Base-by-base conservation (phyloP, 2,888 invertebrate genomes). In the Pterostichus niger region DNA sequence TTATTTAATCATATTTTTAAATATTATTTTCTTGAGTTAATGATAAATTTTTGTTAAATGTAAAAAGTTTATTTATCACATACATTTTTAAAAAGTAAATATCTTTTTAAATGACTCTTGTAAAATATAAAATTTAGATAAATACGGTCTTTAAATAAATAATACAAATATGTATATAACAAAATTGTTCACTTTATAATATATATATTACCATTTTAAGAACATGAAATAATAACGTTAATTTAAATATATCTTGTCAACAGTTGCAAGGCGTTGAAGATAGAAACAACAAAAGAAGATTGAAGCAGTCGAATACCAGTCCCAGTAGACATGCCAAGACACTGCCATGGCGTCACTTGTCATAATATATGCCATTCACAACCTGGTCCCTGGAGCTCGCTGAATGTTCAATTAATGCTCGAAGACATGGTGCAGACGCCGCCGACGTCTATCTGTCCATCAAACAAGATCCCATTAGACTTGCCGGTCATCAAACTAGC, bases 381-480 rank as follows among this genome's bases (percentile, higher is more conserved):
- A n/a, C 11, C 64, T 31, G 11, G 31, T 64, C 64, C 64, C n/a
- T 46, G 15, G 44, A 15, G 71, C 10, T 2, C 15, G 15, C 44
- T 71, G 59, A 78, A 9, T 44, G 78, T 59, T 78, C 80, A 80
- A 80, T 80, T 80, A 80, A 80, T 80, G 52, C 68, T 13, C 52
- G 49, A 80, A 80, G 80, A 80, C 68, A 35, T 64, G 10, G 56
- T 15, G 35, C 33, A 17, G 40, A 40, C 52, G 56, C 1, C 35
- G 75, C 49, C 75, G 75, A 77, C 76, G 68, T 68, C 68, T 80
- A 64, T 80, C 80, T 61, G 68, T 77, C 76, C 56, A 40, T 80
- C 80, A 79, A 64, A 54, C 75, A 9, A 81, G 81, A 81, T 81
- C 81, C 73, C 73, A 81, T 81, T 81, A 81, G 73, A 81, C 73